phyloP scores from a whole-genome alignment of 2,888 invertebrate species.

The Hedya salicella region DNA sequence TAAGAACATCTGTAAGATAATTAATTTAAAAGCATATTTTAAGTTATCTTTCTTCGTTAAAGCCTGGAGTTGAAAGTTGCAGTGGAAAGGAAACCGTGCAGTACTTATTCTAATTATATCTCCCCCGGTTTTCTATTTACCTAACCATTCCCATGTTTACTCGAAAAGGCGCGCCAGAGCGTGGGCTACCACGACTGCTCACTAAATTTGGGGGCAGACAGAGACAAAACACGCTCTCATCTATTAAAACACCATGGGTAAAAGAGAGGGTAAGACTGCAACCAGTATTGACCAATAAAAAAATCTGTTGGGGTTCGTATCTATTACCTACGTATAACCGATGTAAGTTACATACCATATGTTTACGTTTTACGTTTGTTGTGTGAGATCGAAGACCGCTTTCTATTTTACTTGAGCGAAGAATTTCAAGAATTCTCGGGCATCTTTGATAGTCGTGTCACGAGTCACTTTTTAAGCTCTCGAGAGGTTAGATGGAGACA shows the following conservation, averaged over 20 bases:
- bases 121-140: slow-evolving; percentile 80
- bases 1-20: slow-evolving; percentile 37
- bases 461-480: slow-evolving; percentile 24
- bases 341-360: slow-evolving; percentile 53
- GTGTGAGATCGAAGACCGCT: slow-evolving; percentile 65
- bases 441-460: slow-evolving; percentile 34
- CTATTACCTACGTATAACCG: slow-evolving; percentile 65
- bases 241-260: slow-evolving; percentile 58
- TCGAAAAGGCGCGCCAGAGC: slow-evolving; percentile 78
- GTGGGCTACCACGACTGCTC: slow-evolving; percentile 71
- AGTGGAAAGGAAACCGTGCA: slow-evolving; percentile 60
- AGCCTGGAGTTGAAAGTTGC: slow-evolving; percentile 40
- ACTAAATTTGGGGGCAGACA: slow-evolving; percentile 80
- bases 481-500: slow-evolving; percentile 31
- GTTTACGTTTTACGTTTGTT: slow-evolving; percentile 60
- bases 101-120: slow-evolving; percentile 83
- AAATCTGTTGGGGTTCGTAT: slow-evolving; percentile 68
- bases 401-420: slow-evolving; percentile 64
- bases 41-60: slow-evolving; percentile 39
- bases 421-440: slow-evolving; percentile 32
- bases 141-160: slow-evolving; percentile 79
- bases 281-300: slow-evolving; percentile 73
- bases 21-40: slow-evolving; percentile 43
- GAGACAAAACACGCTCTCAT: slow-evolving; percentile 71
- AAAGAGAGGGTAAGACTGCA: slow-evolving; percentile 65